A percentile compares a stretch with the other conserved stretches of the same genome.
These are phyloP conservation scores for Lasiurus cinereus DNA, from an alignment of 2,113 vertebrate species.

Conservation along the genomic window DNA sequence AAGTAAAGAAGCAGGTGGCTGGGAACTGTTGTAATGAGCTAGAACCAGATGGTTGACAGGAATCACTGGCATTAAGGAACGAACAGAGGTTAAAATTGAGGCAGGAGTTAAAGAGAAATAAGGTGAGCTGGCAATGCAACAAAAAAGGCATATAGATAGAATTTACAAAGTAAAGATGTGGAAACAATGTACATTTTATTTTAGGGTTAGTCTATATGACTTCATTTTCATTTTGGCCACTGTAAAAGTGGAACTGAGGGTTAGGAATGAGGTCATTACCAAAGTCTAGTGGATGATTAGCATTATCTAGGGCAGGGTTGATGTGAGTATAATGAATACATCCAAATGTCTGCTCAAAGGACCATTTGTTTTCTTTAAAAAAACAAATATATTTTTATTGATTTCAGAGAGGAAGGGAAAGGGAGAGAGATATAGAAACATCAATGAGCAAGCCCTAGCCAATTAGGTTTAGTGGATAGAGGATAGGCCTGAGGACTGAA, in stretches of 20 bases:
- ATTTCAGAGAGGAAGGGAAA: too few species aligned
- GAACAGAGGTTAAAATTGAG: slow-evolving; percentile 13
- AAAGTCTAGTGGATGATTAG: neutral
- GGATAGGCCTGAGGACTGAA: too few species aligned
- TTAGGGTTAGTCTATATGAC: neutral
- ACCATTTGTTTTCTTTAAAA: neutral
- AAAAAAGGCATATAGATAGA: neutral
- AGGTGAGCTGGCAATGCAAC: neutral
- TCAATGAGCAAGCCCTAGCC: too few species aligned
- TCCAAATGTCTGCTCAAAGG: neutral
- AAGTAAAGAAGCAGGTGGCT: neutral
- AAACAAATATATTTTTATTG: too few species aligned
- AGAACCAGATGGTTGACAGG: neutral
- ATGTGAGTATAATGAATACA: neutral
- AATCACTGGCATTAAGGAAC: neutral
- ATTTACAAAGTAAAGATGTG: neutral
- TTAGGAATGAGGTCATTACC: neutral
- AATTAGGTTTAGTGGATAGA: too few species aligned
- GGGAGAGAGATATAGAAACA: too few species aligned
- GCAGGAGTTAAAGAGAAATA: neutral
- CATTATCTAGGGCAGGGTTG: neutral
- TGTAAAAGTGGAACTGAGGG: neutral
- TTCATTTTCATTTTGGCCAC: neutral
- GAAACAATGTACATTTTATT: neutral
- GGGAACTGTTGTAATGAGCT: neutral